Conservation (phyloP, 2,888 invertebrate species). For the Eupithecia dodoneata region DNA sequence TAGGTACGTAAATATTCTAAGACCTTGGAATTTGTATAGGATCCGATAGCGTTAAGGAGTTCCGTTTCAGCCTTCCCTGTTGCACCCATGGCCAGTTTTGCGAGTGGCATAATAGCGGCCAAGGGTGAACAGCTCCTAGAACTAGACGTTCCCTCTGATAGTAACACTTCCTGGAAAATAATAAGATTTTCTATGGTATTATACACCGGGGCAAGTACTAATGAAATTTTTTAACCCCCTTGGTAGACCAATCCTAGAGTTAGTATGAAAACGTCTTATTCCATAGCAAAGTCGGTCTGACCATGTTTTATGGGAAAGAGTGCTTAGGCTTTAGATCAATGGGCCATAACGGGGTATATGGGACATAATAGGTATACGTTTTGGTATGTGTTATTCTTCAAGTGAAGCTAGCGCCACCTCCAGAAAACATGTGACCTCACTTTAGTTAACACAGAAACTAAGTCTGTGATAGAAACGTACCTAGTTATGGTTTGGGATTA, state of each 20-base stretch:
- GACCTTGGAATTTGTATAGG: conserved; percentile 19
- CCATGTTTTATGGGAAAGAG: no score
- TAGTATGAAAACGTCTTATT: no score
- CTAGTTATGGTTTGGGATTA: background rate
- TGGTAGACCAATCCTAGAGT: no score
- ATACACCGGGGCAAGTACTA: background rate
- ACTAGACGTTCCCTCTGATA: background rate
- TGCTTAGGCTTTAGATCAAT: no score
- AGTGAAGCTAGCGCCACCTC: background rate
- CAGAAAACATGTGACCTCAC: background rate
- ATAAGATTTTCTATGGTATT: background rate
- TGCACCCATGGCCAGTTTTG: conserved; percentile 62
- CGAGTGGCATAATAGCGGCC: conserved; percentile 62
- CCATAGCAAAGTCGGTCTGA: no score
- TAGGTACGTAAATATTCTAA: background rate
- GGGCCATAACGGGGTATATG: no score
- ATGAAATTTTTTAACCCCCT: no score
- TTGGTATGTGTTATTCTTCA: no score
- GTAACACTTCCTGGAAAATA: conserved; percentile 16
- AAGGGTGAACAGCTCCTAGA: conserved; percentile 63
- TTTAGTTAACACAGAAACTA: background rate
- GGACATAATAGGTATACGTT: no score
- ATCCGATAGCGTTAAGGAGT: conserved; percentile 54
- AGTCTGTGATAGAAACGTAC: background rate
- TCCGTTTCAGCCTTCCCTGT: conserved; percentile 42